Evolutionary conservation across 2,797 vertebrate species (phyloP).

Genomic region (Poecilia wingei): DNA sequence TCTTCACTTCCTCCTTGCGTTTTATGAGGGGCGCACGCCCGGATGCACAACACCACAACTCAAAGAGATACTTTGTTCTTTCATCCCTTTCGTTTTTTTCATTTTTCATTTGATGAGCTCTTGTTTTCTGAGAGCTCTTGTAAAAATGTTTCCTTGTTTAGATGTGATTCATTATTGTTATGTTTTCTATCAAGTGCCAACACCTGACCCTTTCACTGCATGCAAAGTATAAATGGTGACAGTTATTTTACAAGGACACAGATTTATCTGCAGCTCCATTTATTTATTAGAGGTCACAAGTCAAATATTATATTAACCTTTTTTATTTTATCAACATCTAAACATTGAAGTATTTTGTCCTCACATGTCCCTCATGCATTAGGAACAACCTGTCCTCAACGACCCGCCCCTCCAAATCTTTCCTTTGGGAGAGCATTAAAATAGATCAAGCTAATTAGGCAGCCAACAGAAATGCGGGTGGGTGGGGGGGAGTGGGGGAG

Average conservation of each 20-base stretch:
- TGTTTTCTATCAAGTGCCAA: constrained; percentile 72
- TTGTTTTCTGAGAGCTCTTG: constrained; percentile 9
- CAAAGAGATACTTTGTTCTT: constrained; percentile 41
- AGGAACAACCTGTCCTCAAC: constrained; percentile 83
- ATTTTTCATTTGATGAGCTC: constrained; percentile 58
- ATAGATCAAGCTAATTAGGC: constrained; percentile 89
- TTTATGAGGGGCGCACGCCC: constrained; percentile 54
- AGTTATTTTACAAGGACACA: constrained; percentile 78
- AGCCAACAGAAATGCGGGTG: constrained; percentile 66
- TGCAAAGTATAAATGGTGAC: constrained; percentile 74
- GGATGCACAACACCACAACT: constrained; percentile 45
- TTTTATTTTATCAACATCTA: constrained; percentile 48
- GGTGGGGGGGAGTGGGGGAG: background rate
- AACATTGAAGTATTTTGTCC: constrained; percentile 76
- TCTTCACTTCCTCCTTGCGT: constrained; percentile 42
- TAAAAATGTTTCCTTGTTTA: constrained; percentile 43
- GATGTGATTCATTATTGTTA: constrained; percentile 79
- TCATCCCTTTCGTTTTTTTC: constrained; percentile 54
- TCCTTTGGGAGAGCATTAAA: constrained; percentile 85
- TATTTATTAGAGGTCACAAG: constrained; percentile 82
- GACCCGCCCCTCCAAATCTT: constrained; percentile 77
- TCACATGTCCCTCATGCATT: constrained; percentile 75
- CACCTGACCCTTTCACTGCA: constrained; percentile 69
- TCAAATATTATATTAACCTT: constrained; percentile 72
- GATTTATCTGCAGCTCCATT: constrained; percentile 77